Percentiles rank a stretch among this genome's conserved stretches.
phyloP scores from a whole-genome alignment of 1,140 invertebrate genomes.

The Sipha flava region DNA sequence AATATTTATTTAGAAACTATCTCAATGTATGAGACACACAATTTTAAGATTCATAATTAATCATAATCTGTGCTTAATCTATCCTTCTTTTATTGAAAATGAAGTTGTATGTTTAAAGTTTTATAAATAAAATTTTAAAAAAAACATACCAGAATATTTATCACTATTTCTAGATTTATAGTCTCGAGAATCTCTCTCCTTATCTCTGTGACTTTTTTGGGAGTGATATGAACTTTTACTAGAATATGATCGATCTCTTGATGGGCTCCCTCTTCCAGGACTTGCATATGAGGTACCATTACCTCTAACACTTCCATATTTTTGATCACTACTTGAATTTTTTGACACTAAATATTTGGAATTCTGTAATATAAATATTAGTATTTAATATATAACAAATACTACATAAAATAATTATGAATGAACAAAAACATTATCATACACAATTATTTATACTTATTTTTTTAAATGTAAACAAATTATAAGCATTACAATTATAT shows the following conservation, averaged over 20 bases:
- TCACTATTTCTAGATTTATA: conserved; percentile 66
- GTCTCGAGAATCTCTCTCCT: conserved; percentile 85
- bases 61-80: no score
- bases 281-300: conserved; percentile 27
- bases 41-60: no score
- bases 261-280: conserved; percentile 6
- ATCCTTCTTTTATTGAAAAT: no score
- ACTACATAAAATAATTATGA: not conserved
- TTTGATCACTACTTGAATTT: conserved; percentile 40
- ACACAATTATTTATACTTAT: no score
- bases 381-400: not conserved
- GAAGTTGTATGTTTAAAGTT: no score
- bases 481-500: no score
- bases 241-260: conserved; percentile 58
- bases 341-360: conserved; percentile 66
- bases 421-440: no score
- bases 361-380: conserved; percentile 49
- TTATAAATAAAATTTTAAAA: not conserved
- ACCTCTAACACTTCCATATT: conserved; percentile 19
- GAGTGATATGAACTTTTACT: conserved; percentile 65
- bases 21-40: no score
- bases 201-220: conserved; percentile 58
- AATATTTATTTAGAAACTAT: no score
- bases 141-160: conserved; percentile 63
- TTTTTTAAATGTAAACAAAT: no score